Conservation (phyloP, 92 coral and sea anemone species). For the Phenganax stokvisi region DNA sequence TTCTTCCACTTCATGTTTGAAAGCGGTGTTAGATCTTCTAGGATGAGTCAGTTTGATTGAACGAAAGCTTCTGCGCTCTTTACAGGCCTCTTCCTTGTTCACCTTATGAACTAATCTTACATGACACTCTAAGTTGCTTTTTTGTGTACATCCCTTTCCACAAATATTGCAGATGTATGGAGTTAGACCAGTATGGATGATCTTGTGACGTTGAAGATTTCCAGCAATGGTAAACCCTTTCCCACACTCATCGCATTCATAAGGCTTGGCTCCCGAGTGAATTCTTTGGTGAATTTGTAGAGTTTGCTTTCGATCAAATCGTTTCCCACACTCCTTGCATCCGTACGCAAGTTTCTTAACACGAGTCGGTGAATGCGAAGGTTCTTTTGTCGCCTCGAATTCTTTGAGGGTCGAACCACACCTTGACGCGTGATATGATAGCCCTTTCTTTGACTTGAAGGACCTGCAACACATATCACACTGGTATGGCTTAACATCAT, state of each 20-base stretch:
- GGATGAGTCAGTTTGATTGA: background rate
- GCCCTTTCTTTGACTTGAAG: slow-evolving; percentile 22
- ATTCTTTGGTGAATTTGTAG: slow-evolving; percentile 2
- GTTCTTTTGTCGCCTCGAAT: background rate
- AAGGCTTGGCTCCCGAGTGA: slow-evolving; percentile 16
- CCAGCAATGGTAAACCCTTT: slow-evolving; percentile 11
- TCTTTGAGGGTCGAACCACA: background rate
- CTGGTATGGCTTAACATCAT: background rate
- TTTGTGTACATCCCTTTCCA: slow-evolving; percentile 16
- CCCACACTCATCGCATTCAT: background rate
- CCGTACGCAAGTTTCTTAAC: background rate
- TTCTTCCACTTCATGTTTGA: background rate
- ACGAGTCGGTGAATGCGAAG: background rate
- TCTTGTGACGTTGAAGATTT: slow-evolving; percentile 12
- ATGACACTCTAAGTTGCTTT: slow-evolving; percentile 14
- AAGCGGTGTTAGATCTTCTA: background rate
- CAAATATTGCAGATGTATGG: slow-evolving; percentile 8
- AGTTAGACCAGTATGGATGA: slow-evolving; percentile 6
- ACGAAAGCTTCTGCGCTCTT: background rate
- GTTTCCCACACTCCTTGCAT: slow-evolving; percentile 14
- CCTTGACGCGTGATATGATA: slow-evolving; percentile 3
- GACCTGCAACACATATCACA: background rate
- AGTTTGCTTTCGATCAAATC: slow-evolving; percentile 10
- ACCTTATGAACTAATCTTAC: slow-evolving; percentile 10
- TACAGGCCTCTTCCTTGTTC: background rate